Evolutionary conservation across 2,888 invertebrate genomes (phyloP), one percentile per base, ranked within the genome.

Genomic region (Elmis aenea): DNA sequence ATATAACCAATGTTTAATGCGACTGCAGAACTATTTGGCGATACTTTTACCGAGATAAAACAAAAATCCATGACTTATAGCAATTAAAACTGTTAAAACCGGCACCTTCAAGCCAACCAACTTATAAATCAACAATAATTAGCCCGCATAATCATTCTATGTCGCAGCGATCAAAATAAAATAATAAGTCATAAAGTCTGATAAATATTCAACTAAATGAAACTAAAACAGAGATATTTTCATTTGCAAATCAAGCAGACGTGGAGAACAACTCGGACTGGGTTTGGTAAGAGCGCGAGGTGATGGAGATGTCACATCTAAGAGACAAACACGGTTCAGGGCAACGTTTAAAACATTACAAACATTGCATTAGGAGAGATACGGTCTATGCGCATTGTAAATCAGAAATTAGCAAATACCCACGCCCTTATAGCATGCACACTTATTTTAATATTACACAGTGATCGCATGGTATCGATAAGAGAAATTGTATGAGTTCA

Each of bases 341-440:
- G n/a, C n/a, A 18, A 8, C 26, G 14, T 18, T 30, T 32, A 28
- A 32, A 35, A 31, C 35, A 40, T 26, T 35, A 26, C 18, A 35
- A 30, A 33, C 31, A 40, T 26, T 27, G 24, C 35, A 30, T 40
- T 37, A 37, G 27, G 10, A 15, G 32, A 29, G 39, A 38, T 46
- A 42, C 42, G 39, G 34, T 33, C 38, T 28, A 10, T 28, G 36
- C 25, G 24, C 37, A 42, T 38, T 42, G 31, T 31, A 42, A 45
- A 40, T 45, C 30, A 32, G 36, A 43, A 43, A 43, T 45, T 43
- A 38, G 39, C 42, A 43, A 38, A 45, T 43, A 40, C 36, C 43
- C 39, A 43, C 37, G 38, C 37, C 24, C 36, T 42, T 16, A 6
- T 16, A 15, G 15, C 18, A 8, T 18, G 18, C 18, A 18, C 18